These are phyloP conservation scores for Kuschelorhynchus macadamiae DNA, from an alignment of 2,888 invertebrate genomes.

Conservation along the genomic window DNA sequence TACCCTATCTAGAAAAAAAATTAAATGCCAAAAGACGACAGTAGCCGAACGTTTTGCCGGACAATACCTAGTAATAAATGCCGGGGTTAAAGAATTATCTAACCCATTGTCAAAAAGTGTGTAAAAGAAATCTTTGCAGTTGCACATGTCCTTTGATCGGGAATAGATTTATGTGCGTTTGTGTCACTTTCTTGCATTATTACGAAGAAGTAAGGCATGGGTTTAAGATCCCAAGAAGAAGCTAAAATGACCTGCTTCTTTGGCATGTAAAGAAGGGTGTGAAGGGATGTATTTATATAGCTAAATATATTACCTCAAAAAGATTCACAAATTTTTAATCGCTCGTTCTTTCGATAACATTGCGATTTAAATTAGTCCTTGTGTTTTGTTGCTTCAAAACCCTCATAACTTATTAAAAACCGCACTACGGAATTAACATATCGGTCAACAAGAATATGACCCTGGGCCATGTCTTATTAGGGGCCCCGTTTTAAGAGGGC, in stretches of 20 bases:
- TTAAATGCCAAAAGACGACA: slow-evolving; percentile 38
- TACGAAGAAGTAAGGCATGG: slow-evolving; percentile 41
- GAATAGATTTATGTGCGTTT: slow-evolving; percentile 46
- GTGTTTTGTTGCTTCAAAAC: no score
- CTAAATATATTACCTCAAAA: background rate
- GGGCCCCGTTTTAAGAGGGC: no score
- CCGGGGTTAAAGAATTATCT: slow-evolving; percentile 62
- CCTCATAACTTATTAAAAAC: no score
- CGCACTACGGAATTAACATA: no score
- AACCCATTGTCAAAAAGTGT: slow-evolving; percentile 58
- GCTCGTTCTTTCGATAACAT: no score
- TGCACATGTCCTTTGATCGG: slow-evolving; percentile 45
- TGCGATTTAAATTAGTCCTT: no score
- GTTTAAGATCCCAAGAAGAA: slow-evolving; percentile 32
- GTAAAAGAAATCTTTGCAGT: slow-evolving; percentile 39
- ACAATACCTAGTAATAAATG: slow-evolving; percentile 60
- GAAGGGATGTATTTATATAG: background rate
- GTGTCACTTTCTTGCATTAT: slow-evolving; percentile 44
- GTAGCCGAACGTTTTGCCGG: slow-evolving; percentile 48
- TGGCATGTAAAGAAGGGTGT: background rate
- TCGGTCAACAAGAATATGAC: no score
- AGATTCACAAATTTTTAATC: background rate
- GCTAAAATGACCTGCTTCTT: slow-evolving; percentile 38
- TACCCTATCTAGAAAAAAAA: slow-evolving; percentile 48
- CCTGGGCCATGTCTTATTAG: no score